phyloP scores from a whole-genome alignment of 2,888 invertebrate species.

The Pseudolycoriella hygida region DNA sequence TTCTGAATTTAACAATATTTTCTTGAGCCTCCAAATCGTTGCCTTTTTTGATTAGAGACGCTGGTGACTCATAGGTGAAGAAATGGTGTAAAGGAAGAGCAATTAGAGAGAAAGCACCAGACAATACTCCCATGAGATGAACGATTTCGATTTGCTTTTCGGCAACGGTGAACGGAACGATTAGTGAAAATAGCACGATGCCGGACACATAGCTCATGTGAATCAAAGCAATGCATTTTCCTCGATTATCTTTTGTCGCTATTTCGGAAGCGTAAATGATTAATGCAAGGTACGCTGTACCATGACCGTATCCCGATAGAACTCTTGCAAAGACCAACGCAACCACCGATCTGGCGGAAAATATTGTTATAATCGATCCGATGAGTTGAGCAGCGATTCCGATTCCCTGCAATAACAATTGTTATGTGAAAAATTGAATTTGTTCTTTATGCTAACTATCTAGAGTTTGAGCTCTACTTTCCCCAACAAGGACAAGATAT shows the following conservation, averaged over 20 bases:
- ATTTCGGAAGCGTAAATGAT: constrained; percentile 1
- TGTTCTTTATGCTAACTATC: no score
- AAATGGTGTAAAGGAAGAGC: constrained; percentile 1
- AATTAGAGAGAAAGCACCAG: not conserved
- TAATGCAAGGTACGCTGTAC: not conserved
- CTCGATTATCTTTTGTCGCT: not conserved
- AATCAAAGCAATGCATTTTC: not conserved
- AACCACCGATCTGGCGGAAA: not conserved
- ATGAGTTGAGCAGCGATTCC: not conserved
- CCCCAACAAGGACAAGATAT: no score
- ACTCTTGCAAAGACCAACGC: constrained; percentile 1
- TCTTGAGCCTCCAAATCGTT: not conserved
- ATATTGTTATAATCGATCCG: constrained; percentile 1
- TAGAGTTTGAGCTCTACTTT: no score
- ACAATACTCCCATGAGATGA: not conserved
- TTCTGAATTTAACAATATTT: not conserved
- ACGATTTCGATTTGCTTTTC: constrained; percentile 1
- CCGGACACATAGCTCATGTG: constrained; percentile 1
- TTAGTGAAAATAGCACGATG: not conserved
- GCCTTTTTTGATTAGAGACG: not conserved
- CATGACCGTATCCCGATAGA: not conserved
- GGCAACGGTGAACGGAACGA: not conserved
- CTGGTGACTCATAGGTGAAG: constrained; percentile 1
- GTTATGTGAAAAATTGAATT: no score
- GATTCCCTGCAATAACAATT: not conserved